Conservation (phyloP, 2,113 vertebrate genomes). For the Melanostigma gelatinosum region DNA sequence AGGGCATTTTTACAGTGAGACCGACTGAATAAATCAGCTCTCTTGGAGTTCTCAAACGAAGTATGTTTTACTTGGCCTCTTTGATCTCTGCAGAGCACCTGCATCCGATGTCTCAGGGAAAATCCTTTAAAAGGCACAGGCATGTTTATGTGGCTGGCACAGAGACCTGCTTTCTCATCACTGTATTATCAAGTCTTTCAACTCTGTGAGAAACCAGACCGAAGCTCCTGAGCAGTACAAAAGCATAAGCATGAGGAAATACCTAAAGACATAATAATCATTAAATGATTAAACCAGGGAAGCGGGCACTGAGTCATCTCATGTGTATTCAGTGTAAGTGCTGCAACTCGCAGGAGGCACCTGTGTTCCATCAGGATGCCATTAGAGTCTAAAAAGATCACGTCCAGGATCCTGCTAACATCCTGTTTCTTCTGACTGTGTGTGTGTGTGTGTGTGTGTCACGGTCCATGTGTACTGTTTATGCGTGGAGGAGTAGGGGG, state of each 20-base stretch:
- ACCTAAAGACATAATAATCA: conserved; percentile 77
- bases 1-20: conserved; percentile 69
- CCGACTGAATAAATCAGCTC: conserved; percentile 69
- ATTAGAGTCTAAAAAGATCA: conserved; percentile 75
- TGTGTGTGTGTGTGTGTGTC: conserved; percentile 35
- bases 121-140: conserved; percentile 80
- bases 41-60: conserved; percentile 65
- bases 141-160: conserved; percentile 74
- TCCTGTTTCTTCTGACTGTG: conserved; percentile 68
- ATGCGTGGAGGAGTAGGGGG: conserved; percentile 26
- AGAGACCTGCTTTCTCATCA: conserved; percentile 73
- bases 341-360: conserved; percentile 72
- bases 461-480: conserved; percentile 60
- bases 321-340: conserved; percentile 57
- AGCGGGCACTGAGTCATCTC: conserved; percentile 72
- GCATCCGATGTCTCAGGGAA: conserved; percentile 77
- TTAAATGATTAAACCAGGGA: conserved; percentile 76
- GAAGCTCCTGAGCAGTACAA: conserved; percentile 43
- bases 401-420: conserved; percentile 65
- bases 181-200: conserved; percentile 74
- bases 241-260: conserved; percentile 68
- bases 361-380: conserved; percentile 77
- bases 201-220: conserved; percentile 47
- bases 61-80: conserved; percentile 65
- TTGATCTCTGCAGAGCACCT: conserved; percentile 81